These are phyloP conservation scores for Cecidostiba fungosa DNA, from an alignment of 2,888 invertebrate species.

Conservation along the genomic window DNA sequence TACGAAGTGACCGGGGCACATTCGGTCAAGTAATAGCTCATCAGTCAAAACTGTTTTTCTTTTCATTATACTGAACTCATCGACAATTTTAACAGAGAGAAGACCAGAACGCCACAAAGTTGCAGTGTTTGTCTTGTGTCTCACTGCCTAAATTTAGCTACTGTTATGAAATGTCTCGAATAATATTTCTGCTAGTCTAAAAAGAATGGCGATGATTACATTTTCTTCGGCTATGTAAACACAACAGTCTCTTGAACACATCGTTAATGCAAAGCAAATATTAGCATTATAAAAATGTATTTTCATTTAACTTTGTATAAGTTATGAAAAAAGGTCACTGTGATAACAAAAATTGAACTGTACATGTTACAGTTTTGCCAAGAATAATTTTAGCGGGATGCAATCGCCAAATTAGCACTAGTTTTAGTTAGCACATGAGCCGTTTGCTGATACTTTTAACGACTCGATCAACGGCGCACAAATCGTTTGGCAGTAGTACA, in stretches of 20 bases:
- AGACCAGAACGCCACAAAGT: background rate
- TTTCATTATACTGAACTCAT: slow-evolving; percentile 30
- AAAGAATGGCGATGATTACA: slow-evolving; percentile 18
- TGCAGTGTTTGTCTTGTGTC: slow-evolving; percentile 20
- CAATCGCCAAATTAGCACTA: slow-evolving; percentile 39
- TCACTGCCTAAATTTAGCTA: slow-evolving; percentile 18
- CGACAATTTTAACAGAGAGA: slow-evolving; percentile 44
- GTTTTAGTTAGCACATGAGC: background rate
- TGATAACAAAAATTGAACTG: slow-evolving; percentile 10
- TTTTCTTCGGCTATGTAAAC: background rate
- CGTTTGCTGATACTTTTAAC: slow-evolving; percentile 1
- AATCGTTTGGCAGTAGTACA: background rate
- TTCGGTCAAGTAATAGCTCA: slow-evolving; percentile 50
- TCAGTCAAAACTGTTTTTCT: slow-evolving; percentile 35
- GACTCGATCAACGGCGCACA: background rate
- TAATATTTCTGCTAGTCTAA: background rate
- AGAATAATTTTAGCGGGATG: slow-evolving; percentile 25
- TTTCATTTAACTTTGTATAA: background rate
- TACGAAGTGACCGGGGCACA: slow-evolving; percentile 14
- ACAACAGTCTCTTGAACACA: background rate
- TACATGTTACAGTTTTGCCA: slow-evolving; percentile 18
- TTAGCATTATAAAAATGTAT: background rate
- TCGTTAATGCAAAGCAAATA: background rate
- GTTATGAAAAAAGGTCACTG: slow-evolving; percentile 12
- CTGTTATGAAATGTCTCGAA: slow-evolving; percentile 22